Evolutionary conservation across 2,797 vertebrate genomes (phyloP).

Genomic region (Gobio occitaniae): DNA sequence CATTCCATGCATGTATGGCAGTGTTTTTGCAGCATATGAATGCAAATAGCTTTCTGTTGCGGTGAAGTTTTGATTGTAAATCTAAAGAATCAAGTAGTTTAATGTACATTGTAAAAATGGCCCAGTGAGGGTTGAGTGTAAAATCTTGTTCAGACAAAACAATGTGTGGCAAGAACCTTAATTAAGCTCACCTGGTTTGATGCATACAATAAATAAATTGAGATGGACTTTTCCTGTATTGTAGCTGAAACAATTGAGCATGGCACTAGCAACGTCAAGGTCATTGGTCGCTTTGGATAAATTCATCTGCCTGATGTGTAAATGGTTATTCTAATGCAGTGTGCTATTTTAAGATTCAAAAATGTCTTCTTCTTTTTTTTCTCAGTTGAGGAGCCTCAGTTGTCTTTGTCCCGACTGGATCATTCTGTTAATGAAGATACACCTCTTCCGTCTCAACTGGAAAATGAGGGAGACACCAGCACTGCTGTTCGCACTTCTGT

Average conservation of each 20-base stretch:
- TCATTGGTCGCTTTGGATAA: background rate
- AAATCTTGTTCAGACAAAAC: background rate
- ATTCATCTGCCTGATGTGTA: background rate
- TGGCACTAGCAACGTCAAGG: background rate
- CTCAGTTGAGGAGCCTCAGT: constrained; percentile 76
- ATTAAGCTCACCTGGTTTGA: background rate
- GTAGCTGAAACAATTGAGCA: background rate
- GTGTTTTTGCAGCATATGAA: background rate
- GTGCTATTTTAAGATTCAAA: background rate
- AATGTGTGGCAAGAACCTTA: background rate
- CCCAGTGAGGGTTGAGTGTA: background rate
- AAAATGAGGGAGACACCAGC: constrained; percentile 87
- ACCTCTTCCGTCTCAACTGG: constrained; percentile 72
- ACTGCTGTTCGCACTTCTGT: constrained; percentile 89
- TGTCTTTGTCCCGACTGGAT: constrained; percentile 73
- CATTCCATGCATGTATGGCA: background rate
- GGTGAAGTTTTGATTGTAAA: background rate
- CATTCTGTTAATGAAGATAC: constrained; percentile 74
- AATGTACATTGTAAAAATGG: background rate
- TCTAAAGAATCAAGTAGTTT: background rate
- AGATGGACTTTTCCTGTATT: background rate
- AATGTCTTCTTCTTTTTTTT: background rate
- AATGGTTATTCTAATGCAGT: no score
- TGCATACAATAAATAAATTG: background rate
- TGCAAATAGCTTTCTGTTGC: background rate